Conservation (phyloP, 2,797 vertebrate genomes). For the Okamejei kenojei region DNA sequence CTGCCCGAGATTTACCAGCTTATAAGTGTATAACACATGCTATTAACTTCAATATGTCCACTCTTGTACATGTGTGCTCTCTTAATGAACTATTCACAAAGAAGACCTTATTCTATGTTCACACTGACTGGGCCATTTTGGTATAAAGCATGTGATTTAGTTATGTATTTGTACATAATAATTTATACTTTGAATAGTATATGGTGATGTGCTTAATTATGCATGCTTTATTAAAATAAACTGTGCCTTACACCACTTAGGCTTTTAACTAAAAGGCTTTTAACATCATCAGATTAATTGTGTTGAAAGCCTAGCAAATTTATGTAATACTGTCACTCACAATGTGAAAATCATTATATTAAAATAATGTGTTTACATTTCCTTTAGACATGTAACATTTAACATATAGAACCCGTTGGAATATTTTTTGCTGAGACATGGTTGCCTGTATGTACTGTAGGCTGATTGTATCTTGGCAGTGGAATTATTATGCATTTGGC, state of each 20-base stretch:
- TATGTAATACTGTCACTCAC: constrained; percentile 25
- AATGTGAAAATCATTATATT: constrained; percentile 6
- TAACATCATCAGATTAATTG: constrained; percentile 20
- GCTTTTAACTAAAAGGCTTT: constrained; percentile 30
- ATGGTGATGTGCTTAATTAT: constrained; percentile 11
- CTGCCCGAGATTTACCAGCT: background rate
- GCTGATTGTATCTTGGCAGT: background rate
- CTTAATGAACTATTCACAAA: background rate
- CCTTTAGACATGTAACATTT: constrained; percentile 19
- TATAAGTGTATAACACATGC: background rate
- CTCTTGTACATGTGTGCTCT: background rate
- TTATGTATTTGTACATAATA: background rate
- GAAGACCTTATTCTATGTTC: background rate
- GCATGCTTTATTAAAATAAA: constrained; percentile 28
- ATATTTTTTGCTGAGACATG: constrained; percentile 20
- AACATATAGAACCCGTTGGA: constrained; percentile 9
- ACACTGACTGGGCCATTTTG: background rate
- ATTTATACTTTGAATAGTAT: constrained; percentile 19
- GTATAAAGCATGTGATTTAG: background rate
- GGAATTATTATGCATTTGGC: background rate
- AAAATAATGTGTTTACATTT: constrained; percentile 37
- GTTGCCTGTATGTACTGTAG: background rate
- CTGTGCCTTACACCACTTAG: constrained; percentile 13
- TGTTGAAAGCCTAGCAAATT: constrained; percentile 31
- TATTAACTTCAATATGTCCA: background rate